A percentile compares a stretch with the other conserved stretches of the same genome.
Evolutionary conservation across 1,140 invertebrate genomes (phyloP).

Genomic region (Homalodisca vitripennis): DNA sequence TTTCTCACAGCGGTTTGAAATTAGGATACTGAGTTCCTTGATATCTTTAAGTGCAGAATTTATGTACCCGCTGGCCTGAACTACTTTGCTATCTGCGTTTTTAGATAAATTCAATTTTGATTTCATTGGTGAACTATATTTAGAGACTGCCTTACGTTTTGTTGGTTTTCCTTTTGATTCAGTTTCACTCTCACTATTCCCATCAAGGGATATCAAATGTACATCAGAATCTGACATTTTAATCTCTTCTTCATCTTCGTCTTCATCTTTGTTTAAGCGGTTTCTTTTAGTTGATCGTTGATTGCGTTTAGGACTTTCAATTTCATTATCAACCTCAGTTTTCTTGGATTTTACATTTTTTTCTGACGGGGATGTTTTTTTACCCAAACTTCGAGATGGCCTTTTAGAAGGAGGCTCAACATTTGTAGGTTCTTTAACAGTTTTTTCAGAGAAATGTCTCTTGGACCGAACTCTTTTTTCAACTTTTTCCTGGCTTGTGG

Average conservation of each 20-base stretch:
- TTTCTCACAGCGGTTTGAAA: slow-evolving; percentile 1
- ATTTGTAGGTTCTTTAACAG: too few relatives aligned
- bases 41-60: slow-evolving; percentile 15
- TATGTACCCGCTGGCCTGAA: not conserved
- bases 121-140: not conserved
- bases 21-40: not conserved
- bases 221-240: not conserved
- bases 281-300: not conserved
- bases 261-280: not conserved
- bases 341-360: not conserved
- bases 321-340: not conserved
- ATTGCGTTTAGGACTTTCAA: not conserved
- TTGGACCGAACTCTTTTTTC: too few relatives aligned
- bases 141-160: not conserved
- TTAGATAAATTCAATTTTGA: not conserved
- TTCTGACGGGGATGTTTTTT: not conserved
- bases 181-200: not conserved
- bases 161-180: not conserved
- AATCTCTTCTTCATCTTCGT: slow-evolving; percentile 14
- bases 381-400: too few relatives aligned
- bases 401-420: too few relatives aligned
- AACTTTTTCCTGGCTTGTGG: too few relatives aligned
- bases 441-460: too few relatives aligned
- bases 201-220: not conserved
- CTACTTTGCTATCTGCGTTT: not conserved